These are phyloP conservation scores for Acleris cristana DNA, from an alignment of 2,888 invertebrate genomes.

Conservation along the genomic window DNA sequence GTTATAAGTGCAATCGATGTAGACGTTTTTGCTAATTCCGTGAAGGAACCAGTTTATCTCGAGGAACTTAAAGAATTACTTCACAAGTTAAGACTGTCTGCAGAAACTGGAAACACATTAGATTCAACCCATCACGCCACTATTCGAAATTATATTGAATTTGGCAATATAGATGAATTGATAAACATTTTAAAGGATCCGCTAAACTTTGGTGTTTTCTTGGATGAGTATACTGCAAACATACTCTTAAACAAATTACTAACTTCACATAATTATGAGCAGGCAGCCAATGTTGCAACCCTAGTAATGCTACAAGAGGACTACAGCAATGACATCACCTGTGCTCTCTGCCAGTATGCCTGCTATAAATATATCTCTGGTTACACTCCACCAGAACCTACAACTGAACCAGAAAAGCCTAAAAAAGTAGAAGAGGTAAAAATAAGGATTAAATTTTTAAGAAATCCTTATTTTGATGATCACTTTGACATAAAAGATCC, in stretches of 20 bases:
- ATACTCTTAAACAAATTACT: slow-evolving; percentile 92
- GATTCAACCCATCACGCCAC: slow-evolving; percentile 94
- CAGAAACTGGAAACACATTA: slow-evolving; percentile 87
- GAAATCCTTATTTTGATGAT: slow-evolving; percentile 93
- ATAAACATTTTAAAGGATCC: slow-evolving; percentile 90
- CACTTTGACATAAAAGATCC: slow-evolving; percentile 93
- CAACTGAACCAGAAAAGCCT: slow-evolving; percentile 51
- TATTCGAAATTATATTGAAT: slow-evolving; percentile 84
- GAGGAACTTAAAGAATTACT: slow-evolving; percentile 90
- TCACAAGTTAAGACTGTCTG: slow-evolving; percentile 88
- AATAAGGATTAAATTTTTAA: slow-evolving; percentile 90
- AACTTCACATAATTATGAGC: slow-evolving; percentile 85
- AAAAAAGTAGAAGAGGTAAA: slow-evolving; percentile 86
- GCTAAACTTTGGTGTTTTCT: slow-evolving; percentile 94
- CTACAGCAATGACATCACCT: slow-evolving; percentile 87
- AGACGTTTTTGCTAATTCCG: slow-evolving; percentile 90
- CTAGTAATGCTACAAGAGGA: slow-evolving; percentile 96
- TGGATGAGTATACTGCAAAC: slow-evolving; percentile 92
- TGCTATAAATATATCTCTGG: slow-evolving; percentile 87
- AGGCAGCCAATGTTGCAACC: slow-evolving; percentile 90
- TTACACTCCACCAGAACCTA: slow-evolving; percentile 49
- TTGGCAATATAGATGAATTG: slow-evolving; percentile 85
- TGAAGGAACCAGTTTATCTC: slow-evolving; percentile 81
- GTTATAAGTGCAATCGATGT: slow-evolving; percentile 91
- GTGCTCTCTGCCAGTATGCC: slow-evolving; percentile 88